Evolutionary conservation across 2,797 vertebrate genomes (phyloP), one percentile per base, ranked within the genome.

Genomic region (Amphiprion clarkii): DNA sequence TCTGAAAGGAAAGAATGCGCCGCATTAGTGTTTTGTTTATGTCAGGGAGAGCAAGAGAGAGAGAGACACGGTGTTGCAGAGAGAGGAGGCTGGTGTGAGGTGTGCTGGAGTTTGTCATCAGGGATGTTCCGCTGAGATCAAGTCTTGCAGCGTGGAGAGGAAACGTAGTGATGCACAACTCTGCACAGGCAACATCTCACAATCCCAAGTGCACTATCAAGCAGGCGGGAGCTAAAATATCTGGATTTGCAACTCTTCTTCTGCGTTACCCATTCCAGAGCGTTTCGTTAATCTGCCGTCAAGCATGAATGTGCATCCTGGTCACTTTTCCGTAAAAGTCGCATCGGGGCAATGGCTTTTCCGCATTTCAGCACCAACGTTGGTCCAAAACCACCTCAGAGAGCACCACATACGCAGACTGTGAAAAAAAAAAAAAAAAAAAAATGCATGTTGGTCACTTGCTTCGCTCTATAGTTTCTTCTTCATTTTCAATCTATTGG

Each of bases 1-100:
- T 73, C 74, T 81, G 75, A 81, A 77, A 67, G 65, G 64, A 71
- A 73, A 81, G 16, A 76, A 87, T 62, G 52, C 56, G 7, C 27
- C 54, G 29, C 61, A 78, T 74, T 70, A 70, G 78, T 57, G 82
- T 79, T 85, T 83, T 87, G 83, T 87, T 88, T 81, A 60, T 81
- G 83, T 75, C 70, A 36, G 59, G 56, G 57, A 59, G 64, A 79
- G 76, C 42, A 39, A 27, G 77, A 51, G 17, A 27, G 27, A 48
- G 27, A 48, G 17, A 69, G 46, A 63, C 6, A 54, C 71, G 84
- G 79, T 27, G 71, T 27, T 27, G 27, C 3, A 79, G 78, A 3
- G 69, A 46, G 60, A 44, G 39, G 60, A 76, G 61, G 75, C 51
- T 74, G 73, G 55, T 62, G 71, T 49, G 79, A 82, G 87, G 79